Evolutionary conservation across 2,113 vertebrate genomes (phyloP).

Genomic region (Alethe castanea): DNA sequence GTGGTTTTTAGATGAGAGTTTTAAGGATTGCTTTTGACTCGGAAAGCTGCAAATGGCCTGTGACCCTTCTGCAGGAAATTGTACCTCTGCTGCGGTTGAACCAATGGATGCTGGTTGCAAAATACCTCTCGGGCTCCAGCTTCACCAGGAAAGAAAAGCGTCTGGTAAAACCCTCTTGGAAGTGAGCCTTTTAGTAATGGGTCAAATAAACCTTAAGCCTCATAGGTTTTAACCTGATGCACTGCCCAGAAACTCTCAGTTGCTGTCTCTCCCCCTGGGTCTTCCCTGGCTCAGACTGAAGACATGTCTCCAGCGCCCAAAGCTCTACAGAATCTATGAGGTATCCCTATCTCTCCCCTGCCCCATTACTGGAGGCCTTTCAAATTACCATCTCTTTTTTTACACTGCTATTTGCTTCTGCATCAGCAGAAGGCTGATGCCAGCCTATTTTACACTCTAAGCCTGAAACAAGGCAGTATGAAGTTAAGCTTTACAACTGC

Average conservation of each 20-base stretch:
- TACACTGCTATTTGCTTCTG: not conserved
- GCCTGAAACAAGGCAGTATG: not conserved
- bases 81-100: not conserved
- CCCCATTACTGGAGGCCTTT: not conserved
- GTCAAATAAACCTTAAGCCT: not conserved
- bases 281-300: not conserved
- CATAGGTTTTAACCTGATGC: not conserved
- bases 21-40: not conserved
- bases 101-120: not conserved
- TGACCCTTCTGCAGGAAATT: not conserved
- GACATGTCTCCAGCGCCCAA: accelerated
- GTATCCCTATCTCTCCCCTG: not conserved
- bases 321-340: not conserved
- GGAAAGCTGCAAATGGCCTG: not conserved
- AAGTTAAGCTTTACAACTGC: not conserved
- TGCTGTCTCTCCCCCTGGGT: not conserved
- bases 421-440: not conserved
- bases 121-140: not conserved
- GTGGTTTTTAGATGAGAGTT: not conserved
- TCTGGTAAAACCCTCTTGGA: not conserved
- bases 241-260: not conserved
- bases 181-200: not conserved
- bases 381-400: not conserved
- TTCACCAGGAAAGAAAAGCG: not conserved
- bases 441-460: not conserved